Evolutionary conservation across 2,888 invertebrate species (phyloP).

Genomic region (Ethmia dodecea): DNA sequence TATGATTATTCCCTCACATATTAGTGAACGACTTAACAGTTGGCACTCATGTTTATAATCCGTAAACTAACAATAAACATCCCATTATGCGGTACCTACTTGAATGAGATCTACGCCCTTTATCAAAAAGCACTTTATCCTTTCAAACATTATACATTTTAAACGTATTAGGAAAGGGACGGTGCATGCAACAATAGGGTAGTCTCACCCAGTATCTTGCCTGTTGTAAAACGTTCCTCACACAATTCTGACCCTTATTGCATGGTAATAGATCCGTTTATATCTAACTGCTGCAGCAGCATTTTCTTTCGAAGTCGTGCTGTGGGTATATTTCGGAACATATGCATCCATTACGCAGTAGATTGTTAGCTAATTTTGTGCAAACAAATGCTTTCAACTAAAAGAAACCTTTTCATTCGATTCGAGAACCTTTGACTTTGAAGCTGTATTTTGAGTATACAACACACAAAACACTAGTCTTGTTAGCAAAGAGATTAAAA

Average conservation of each 20-base stretch:
- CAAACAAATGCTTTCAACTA: slow-evolving; percentile 11
- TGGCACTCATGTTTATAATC: slow-evolving; percentile 4
- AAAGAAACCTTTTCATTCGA: too few species aligned
- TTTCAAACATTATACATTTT: not conserved
- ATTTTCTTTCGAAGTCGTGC: slow-evolving; percentile 16
- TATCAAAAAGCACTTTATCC: slow-evolving; percentile 11
- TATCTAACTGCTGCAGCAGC: not conserved
- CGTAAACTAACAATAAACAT: slow-evolving; percentile 9
- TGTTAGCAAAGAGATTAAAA: too few species aligned
- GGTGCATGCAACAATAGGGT: slow-evolving; percentile 2
- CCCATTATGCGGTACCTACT: slow-evolving; percentile 5
- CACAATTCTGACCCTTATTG: not conserved
- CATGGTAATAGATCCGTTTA: not conserved
- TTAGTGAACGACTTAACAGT: too few species aligned
- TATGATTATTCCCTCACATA: too few species aligned
- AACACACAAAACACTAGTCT: too few species aligned
- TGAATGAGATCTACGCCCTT: slow-evolving; percentile 4
- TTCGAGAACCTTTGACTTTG: too few species aligned
- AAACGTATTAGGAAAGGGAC: slow-evolving; percentile 3
- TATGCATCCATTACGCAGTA: slow-evolving; percentile 30
- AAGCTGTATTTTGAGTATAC: too few species aligned
- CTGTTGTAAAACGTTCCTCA: not conserved
- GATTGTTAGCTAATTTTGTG: slow-evolving; percentile 28
- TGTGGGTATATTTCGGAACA: slow-evolving; percentile 23
- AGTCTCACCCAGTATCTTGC: not conserved